These are phyloP conservation scores for Gymnorhina tibicen DNA, from an alignment of 2,113 vertebrate species.

Conservation along the genomic window DNA sequence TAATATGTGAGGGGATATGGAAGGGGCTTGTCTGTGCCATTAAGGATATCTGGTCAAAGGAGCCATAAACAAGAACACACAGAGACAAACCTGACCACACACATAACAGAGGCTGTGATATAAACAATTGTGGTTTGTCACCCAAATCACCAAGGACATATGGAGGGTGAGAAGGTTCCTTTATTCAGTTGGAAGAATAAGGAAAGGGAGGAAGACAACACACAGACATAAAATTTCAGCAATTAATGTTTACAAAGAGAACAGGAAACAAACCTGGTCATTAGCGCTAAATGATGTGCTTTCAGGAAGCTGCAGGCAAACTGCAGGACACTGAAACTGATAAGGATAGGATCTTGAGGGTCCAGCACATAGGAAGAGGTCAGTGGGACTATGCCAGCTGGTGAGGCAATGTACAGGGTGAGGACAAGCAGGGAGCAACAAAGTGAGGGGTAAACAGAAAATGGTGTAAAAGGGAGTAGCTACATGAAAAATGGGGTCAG, in stretches of 20 bases:
- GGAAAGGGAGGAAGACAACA: neutral
- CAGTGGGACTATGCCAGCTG: neutral
- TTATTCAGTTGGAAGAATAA: neutral
- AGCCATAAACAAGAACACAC: neutral
- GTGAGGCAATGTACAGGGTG: neutral
- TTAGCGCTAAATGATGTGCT: neutral
- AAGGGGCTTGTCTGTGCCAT: neutral
- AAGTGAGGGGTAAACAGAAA: neutral
- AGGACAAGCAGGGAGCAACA: neutral
- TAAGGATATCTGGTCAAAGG: neutral
- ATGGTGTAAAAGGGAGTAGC: rapidly evolving
- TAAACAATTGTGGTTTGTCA: rapidly evolving
- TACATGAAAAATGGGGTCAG: rapidly evolving
- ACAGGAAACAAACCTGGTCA: neutral
- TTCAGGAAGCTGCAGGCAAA: neutral
- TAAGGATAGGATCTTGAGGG: neutral
- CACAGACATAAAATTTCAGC: neutral
- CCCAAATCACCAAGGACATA: neutral
- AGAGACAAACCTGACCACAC: neutral
- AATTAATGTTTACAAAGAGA: neutral
- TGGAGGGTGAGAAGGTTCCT: neutral
- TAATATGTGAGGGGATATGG: neutral
- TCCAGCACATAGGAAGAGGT: neutral
- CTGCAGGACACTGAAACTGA: neutral
- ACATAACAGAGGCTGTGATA: neutral